Base-by-base conservation (phyloP, 2,888 invertebrate species). In the Drosophila barbarae region DNA sequence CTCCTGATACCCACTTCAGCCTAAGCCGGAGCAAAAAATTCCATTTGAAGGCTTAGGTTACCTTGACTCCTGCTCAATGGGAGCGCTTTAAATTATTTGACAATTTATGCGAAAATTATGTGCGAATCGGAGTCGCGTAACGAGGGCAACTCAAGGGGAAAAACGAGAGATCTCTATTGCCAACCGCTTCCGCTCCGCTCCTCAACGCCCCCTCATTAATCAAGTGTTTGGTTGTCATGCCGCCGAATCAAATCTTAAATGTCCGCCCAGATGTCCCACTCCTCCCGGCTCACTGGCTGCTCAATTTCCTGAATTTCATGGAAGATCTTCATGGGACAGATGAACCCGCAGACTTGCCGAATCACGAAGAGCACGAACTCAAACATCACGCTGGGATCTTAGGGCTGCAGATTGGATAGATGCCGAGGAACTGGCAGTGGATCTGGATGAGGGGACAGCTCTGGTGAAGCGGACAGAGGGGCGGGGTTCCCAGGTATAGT, bases 51-150 rank as follows among this genome's bases (percentile, higher is more conserved):
- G 61, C 61, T 63, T 63, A 51, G 46, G 82, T 82, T 78, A 82
- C 78, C 78, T 82, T 69, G 69, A 69, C 69, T 69, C 53, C 51
- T 50, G 55, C 65, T 41, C 55, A 55, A 54, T 54, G 28, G 47
- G 38, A 32, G 42, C 56, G 66, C 67, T 73, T 80, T 69, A 81
- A 85, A 85, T 77, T 77, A 85, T 85, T 81, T 84, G 73, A 81
- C 75, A 81, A 81, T 81, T 81, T 81, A 81, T 81, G 81, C 52
- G 84, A 73, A 81, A 84, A 85, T 84, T 80, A 81, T 84, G 84
- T 85, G 81, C 84, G 73, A 83, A 85, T 85, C 74, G 32, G 85
- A 69, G 78, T 68, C 53, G 71, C 65, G 47, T 41, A 41, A 50
- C 50, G 28, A 32, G 46, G 59, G 58, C 41, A 68, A 49, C 41